Base-by-base conservation (phyloP, 2,888 invertebrate species). In the Physocephala rufipes region DNA sequence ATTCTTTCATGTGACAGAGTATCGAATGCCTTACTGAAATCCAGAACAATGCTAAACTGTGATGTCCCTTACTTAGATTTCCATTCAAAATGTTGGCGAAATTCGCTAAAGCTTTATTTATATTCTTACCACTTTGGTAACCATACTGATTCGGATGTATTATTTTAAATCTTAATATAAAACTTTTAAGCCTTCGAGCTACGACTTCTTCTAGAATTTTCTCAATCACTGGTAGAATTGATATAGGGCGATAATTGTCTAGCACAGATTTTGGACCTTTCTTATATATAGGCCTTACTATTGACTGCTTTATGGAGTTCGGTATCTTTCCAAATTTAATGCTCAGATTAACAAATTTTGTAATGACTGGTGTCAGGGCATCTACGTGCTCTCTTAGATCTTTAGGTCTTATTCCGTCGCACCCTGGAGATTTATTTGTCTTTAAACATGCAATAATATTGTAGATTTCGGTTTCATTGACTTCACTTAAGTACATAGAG, bases 271-370 rank as follows among this genome's bases (percentile, higher is more conserved):
- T 49, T n/a, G 19, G 7, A 53, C 66, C 55, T 15, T 19, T 53
- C 28, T 66, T 66, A 26, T 53, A 66, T n/a, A 66, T 66, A 7
- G 66, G 66, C 12, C 66, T 30, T 1, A 66, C 28, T 51, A 66
- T 66, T 13, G 66, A 26, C 15, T 15, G n/a, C 53, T 66, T 66
- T 16, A 53, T 19, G n/a, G 26, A 15, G 24, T 51, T 53, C 7
- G 53, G 53, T 15, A 66, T 19, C 12, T 19, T 53, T 9, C n/a
- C 5, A 2, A 21, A 19, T 21, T 9, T 21, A n/a, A 53, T 19
- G 21, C 53, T 7, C 15, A 3, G 19, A n/a, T 53, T 53, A n/a
- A 53, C 21, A 9, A 53, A 2, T 1, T 53, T 53, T 12, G 53
- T 7, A 21, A 53, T 53, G 19, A 53, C 21, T 4, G 21, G 53